A percentile compares a stretch with the other conserved stretches of the same genome.
These are phyloP conservation scores for Lateolabrax maculatus DNA, from an alignment of 2,797 vertebrate genomes.

Conservation along the genomic window DNA sequence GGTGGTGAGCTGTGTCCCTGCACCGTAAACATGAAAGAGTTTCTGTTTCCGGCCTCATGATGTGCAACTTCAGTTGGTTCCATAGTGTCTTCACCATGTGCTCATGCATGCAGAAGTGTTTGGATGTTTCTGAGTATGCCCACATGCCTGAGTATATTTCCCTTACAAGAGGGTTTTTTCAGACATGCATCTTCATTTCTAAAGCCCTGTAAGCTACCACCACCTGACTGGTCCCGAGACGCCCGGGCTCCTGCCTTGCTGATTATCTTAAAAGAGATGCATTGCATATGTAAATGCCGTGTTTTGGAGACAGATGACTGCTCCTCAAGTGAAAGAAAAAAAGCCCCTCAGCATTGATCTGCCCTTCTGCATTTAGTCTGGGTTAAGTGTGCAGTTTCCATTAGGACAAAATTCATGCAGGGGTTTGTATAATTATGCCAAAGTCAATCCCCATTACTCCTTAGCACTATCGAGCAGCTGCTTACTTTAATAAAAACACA, in stretches of 20 bases:
- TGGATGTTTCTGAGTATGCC: constrained; percentile 37
- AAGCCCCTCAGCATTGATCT: constrained; percentile 87
- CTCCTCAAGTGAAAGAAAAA: constrained; percentile 72
- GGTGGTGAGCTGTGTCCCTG: background rate
- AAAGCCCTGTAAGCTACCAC: constrained; percentile 49
- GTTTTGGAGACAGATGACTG: constrained; percentile 65
- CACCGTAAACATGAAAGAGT: constrained; percentile 20
- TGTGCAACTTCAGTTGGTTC: constrained; percentile 27
- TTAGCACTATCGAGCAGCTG: constrained; percentile 95
- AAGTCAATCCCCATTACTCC: constrained; percentile 97
- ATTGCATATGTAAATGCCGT: constrained; percentile 78
- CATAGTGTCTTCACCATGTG: constrained; percentile 23
- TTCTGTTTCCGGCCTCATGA: constrained; percentile 24
- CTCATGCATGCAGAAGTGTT: constrained; percentile 41
- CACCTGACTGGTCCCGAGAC: constrained; percentile 59
- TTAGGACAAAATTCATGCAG: constrained; percentile 93
- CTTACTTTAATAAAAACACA: constrained; percentile 96
- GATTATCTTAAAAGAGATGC: constrained; percentile 80
- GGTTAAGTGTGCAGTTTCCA: constrained; percentile 90
- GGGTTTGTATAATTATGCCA: constrained; percentile 94
- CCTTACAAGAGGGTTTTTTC: constrained; percentile 45
- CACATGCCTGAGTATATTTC: constrained; percentile 12
- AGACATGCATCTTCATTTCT: constrained; percentile 76
- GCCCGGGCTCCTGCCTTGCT: constrained; percentile 53
- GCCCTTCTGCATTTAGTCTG: constrained; percentile 76